Evolutionary conservation across 2,888 invertebrate genomes (phyloP).

Genomic region (Oscheius sp.): DNA sequence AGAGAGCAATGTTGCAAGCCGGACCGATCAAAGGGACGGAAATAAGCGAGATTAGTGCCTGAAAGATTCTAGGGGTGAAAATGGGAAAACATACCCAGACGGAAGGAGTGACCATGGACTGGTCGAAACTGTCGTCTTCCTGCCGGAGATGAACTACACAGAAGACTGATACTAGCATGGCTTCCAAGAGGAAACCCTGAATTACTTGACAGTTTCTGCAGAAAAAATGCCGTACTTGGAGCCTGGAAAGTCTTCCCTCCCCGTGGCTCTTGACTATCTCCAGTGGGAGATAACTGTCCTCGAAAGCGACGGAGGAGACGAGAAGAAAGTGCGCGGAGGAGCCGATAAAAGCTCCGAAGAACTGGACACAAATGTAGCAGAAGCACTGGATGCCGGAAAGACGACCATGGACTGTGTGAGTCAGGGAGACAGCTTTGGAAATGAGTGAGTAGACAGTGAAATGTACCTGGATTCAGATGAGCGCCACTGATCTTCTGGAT

Average conservation of each 20-base stretch:
- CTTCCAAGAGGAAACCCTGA: slow-evolving; percentile 32
- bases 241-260: not conserved
- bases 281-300: slow-evolving; percentile 17
- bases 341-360: slow-evolving; percentile 24
- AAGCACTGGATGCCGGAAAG: slow-evolving; percentile 11
- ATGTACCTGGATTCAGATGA: slow-evolving; percentile 35
- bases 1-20: slow-evolving; percentile 27
- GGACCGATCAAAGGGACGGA: slow-evolving; percentile 24
- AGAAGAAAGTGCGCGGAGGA: slow-evolving; percentile 7
- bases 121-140: not conserved
- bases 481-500: slow-evolving; percentile 26
- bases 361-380: slow-evolving; percentile 17
- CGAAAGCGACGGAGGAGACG: slow-evolving; percentile 8
- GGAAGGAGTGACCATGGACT: slow-evolving; percentile 8
- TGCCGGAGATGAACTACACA: slow-evolving; percentile 24
- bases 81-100: slow-evolving; percentile 2
- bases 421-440: slow-evolving; percentile 14
- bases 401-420: slow-evolving; percentile 7
- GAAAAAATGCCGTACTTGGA: slow-evolving; percentile 18
- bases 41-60: slow-evolving; percentile 11
- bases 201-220: not conserved
- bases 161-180: slow-evolving; percentile 19
- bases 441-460: not conserved
- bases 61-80: not conserved
- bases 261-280: not conserved